phyloP scores from a whole-genome alignment of 2,113 vertebrate species.

The Vidua chalybeata region DNA sequence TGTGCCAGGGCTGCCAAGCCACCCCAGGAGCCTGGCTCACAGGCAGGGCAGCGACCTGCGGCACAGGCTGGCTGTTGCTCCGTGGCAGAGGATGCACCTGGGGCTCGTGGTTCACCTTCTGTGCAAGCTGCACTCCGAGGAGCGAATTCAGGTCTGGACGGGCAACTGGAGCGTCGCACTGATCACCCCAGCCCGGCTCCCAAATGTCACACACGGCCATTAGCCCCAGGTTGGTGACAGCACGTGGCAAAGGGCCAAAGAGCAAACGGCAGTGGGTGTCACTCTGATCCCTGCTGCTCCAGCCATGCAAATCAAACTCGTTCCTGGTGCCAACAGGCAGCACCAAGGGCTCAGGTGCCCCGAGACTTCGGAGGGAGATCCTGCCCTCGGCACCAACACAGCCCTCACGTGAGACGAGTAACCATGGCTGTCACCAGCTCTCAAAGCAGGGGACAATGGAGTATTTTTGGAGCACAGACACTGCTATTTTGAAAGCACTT shows the following conservation, averaged over 20 bases:
- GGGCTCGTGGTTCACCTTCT: rapidly evolving
- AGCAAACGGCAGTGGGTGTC: background rate
- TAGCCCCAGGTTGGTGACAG: background rate
- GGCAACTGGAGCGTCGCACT: background rate
- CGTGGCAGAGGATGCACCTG: rapidly evolving
- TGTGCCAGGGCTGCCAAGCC: background rate
- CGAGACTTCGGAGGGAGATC: rapidly evolving
- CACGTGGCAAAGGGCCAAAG: background rate
- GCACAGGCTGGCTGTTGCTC: rapidly evolving
- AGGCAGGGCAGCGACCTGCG: rapidly evolving
- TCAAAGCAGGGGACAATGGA: background rate
- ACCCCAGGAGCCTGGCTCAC: background rate
- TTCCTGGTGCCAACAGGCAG: background rate
- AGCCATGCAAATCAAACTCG: rapidly evolving
- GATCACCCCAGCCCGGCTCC: background rate
- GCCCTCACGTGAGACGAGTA: rapidly evolving
- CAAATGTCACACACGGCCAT: background rate
- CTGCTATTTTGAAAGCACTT: background rate
- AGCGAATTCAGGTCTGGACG: rapidly evolving
- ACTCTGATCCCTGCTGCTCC: background rate
- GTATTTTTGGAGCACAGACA: background rate
- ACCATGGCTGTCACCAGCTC: background rate
- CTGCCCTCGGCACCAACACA: background rate
- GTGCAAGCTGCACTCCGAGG: background rate
- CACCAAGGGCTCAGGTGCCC: background rate